Percentiles rank a stretch among this genome's conserved stretches.
Evolutionary conservation across 2,888 invertebrate genomes (phyloP).

Genomic region (Autographa gamma): DNA sequence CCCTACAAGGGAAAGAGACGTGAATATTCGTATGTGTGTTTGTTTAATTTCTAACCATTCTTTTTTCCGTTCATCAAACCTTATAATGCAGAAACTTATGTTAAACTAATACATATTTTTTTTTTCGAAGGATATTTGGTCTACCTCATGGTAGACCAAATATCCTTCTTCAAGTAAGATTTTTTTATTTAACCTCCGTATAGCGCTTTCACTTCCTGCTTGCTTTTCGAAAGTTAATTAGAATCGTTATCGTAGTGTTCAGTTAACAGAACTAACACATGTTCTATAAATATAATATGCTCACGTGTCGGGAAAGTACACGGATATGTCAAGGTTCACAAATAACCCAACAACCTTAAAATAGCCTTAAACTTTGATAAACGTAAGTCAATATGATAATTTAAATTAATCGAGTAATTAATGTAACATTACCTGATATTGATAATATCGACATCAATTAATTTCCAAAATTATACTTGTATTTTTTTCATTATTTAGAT

Average conservation of each 20-base stretch:
- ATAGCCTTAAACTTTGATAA: not conserved
- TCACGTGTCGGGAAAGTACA: not conserved
- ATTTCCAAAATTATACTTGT: too few species aligned
- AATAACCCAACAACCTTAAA: not conserved
- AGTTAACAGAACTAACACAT: constrained; percentile 4
- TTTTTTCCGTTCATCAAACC: too few species aligned
- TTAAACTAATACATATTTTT: too few species aligned
- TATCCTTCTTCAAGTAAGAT: too few species aligned
- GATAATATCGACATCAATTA: not conserved
- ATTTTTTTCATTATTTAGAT: not conserved
- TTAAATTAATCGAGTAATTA: not conserved
- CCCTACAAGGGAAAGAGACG: too few species aligned
- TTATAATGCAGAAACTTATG: too few species aligned
- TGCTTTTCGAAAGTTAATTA: not conserved
- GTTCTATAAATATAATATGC: constrained; percentile 1
- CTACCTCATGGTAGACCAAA: too few species aligned
- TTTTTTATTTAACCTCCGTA: too few species aligned
- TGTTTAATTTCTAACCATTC: too few species aligned
- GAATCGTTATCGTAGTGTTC: not conserved
- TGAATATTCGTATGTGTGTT: too few species aligned
- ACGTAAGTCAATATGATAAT: not conserved
- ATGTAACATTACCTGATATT: not conserved
- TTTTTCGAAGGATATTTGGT: too few species aligned
- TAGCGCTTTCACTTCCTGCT: not conserved
- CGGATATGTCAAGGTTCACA: not conserved